Conservation (phyloP, 2,113 vertebrate species). For the Bucco capensis region DNA sequence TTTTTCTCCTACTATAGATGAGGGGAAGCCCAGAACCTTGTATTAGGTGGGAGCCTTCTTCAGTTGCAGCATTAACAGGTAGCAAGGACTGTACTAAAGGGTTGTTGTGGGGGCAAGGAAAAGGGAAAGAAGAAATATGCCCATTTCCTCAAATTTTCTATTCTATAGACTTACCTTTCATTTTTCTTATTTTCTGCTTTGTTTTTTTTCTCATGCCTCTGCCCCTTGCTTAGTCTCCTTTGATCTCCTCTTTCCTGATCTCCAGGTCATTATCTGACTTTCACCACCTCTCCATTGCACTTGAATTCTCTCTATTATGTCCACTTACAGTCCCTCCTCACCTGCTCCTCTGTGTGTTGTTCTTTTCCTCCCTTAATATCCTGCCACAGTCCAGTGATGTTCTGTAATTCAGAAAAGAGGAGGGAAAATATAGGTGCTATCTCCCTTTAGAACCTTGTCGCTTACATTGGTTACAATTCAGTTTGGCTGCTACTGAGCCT, state of each 20-base stretch:
- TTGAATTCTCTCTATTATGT: background rate
- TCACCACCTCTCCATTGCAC: background rate
- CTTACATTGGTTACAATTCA: background rate
- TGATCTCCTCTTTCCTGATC: background rate
- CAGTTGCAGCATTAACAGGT: background rate
- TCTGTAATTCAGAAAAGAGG: conserved; percentile 22
- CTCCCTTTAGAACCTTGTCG: background rate
- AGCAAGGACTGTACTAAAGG: background rate
- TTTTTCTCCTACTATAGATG: background rate
- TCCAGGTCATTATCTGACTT: background rate
- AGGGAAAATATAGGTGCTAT: background rate
- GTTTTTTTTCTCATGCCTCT: background rate
- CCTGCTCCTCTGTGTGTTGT: background rate
- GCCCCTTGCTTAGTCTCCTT: background rate
- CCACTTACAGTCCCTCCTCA: background rate
- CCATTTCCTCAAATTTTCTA: background rate
- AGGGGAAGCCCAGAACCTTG: background rate
- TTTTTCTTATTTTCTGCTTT: background rate
- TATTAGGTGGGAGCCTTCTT: background rate
- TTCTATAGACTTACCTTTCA: background rate
- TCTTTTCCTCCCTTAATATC: background rate
- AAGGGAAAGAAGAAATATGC: background rate
- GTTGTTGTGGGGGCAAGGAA: background rate
- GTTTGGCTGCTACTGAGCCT: background rate
- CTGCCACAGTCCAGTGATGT: background rate